Base-by-base conservation (phyloP, 2,113 vertebrate genomes). In the Pristiophorus japonicus region DNA sequence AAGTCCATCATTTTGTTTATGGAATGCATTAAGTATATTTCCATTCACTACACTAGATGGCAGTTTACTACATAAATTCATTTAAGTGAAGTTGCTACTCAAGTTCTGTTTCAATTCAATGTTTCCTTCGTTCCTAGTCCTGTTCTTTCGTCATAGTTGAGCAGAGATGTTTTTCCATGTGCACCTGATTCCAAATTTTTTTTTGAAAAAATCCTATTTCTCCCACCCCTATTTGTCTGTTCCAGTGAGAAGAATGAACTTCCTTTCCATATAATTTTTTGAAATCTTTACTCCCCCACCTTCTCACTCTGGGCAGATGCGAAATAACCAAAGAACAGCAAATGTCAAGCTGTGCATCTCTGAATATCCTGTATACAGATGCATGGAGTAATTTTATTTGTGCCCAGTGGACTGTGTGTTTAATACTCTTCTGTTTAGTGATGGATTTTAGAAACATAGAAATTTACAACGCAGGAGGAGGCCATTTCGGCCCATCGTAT, bases 11-110 rank as follows among this genome's bases (percentile, higher is more conserved):
- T 34, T 88, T 11, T 88, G 47, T 55, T 88, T 73, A 24, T 73
- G 70, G 5, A 30, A 81, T 18, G 75, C 42, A 16, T 59, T 88
- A 11, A 88, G 51, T 51, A 34, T 30, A 30, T 88, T 88, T 85
- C 81, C 81, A 85, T 85, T 45, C 51, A 51, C 85, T 10, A 59
- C 85, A 88, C 85, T 88, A 88, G 85, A 5, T 88, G 59, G 88
- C 88, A 91, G 55, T 62, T 91, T 62, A 91, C 30, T 91, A 63
- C 16, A n/a, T n/a, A 62, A 62, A 18, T 91, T 47, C 24, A 5
- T 51, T 47, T 91, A n/a, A 59, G 2, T 91, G 88, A 62, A 92
- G 5, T 38, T 81, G 78, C 16, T 81, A 81, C 18, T 81, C 16
- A 6, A 42, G 34, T 92, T 55, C 51, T 87, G 45, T 87, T 92